Percentiles rank a stretch among this genome's conserved stretches.
These are phyloP conservation scores for Phoxinus dragarum DNA, from an alignment of 2,797 vertebrate genomes.

Conservation along the genomic window DNA sequence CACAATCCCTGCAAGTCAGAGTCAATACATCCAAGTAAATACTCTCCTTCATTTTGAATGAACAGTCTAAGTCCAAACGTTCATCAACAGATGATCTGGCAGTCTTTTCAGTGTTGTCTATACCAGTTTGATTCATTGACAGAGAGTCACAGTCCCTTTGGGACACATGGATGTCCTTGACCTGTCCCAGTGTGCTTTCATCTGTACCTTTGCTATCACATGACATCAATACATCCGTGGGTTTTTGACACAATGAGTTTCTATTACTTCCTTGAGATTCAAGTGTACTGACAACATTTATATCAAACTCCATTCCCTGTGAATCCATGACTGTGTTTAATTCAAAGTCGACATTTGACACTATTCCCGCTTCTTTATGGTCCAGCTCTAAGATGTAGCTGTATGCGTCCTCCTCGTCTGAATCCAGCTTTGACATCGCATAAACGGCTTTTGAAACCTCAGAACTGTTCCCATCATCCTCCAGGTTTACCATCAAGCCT, in stretches of 20 bases:
- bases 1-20: not conserved
- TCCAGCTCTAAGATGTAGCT: slow-evolving; percentile 75
- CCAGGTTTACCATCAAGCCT: not conserved
- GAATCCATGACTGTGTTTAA: not conserved
- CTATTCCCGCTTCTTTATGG: slow-evolving; percentile 62
- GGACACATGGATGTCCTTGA: not conserved
- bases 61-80: not conserved
- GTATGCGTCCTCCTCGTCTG: slow-evolving; percentile 74
- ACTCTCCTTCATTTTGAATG: slow-evolving; percentile 12
- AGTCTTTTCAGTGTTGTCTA: not conserved
- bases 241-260: not conserved
- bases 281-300: not conserved
- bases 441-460: slow-evolving; percentile 69
- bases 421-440: slow-evolving; percentile 67
- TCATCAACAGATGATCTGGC: not conserved
- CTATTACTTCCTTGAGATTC: not conserved
- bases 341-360: not conserved
- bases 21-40: not conserved
- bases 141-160: not conserved
- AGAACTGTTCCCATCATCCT: slow-evolving; percentile 57
- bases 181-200: not conserved
- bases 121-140: not conserved
- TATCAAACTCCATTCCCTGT: not conserved
- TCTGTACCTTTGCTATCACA: not conserved
- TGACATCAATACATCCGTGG: not conserved